Percentiles rank a stretch among this genome's conserved stretches.
phyloP scores from a whole-genome alignment of 2,797 vertebrate species.

The Chiroxiphia lanceolata region DNA sequence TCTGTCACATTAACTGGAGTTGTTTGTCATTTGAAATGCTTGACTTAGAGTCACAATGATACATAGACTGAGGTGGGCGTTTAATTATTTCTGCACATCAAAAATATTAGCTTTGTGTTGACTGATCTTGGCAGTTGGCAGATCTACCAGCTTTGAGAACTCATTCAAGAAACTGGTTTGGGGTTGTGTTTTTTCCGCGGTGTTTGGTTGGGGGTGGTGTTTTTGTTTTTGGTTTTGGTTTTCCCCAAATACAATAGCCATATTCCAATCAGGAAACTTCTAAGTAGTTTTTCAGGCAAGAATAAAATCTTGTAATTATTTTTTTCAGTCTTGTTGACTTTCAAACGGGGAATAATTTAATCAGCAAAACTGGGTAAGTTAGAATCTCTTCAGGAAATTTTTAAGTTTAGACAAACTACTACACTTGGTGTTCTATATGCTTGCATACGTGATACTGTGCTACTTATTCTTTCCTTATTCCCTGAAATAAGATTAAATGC shows the following conservation, averaged over 20 bases:
- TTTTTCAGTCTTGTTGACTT: not conserved
- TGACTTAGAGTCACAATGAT: not conserved
- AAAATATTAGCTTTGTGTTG: constrained; percentile 1
- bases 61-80: not conserved
- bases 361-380: not conserved
- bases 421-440: not conserved
- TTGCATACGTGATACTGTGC: not conserved
- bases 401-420: not conserved
- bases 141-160: not conserved
- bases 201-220: not conserved
- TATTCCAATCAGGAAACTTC: not conserved
- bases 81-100: constrained; percentile 9
- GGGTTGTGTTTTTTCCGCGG: not conserved
- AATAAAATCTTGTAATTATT: not conserved
- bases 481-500: not conserved
- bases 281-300: not conserved
- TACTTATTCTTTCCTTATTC: not conserved
- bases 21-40: not conserved
- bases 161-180: not conserved
- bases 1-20: not conserved
- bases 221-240: not conserved
- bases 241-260: not conserved
- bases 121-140: not conserved
- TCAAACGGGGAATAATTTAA: not conserved
- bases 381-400: not conserved